Conservation (phyloP, 2,797 vertebrate genomes). For the Eleutherodactylus coqui region DNA sequence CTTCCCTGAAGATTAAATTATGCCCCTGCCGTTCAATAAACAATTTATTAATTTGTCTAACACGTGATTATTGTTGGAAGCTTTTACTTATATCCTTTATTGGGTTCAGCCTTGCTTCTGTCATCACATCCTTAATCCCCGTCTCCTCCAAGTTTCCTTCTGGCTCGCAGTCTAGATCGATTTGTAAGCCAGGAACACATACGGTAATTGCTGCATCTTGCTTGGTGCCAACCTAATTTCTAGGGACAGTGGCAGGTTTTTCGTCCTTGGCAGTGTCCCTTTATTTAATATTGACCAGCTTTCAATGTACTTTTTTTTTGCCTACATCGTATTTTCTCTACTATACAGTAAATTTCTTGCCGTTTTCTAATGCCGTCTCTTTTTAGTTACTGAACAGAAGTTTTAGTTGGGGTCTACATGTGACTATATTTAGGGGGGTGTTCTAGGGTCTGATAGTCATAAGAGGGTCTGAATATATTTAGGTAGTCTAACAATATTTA, state of each 20-base stretch:
- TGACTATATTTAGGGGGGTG: no score
- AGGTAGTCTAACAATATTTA: no score
- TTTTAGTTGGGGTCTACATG: no score
- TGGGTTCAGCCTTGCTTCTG: conserved; percentile 39
- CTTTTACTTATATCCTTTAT: conserved; percentile 52
- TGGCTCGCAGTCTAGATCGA: conserved; percentile 24
- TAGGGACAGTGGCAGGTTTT: conserved; percentile 21
- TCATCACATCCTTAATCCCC: conserved; percentile 29
- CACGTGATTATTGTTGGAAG: conserved; percentile 39
- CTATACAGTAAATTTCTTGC: background rate
- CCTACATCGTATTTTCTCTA: background rate
- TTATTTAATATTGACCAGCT: conserved; percentile 9
- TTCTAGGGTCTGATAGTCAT: no score
- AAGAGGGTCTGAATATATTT: no score
- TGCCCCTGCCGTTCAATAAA: conserved; percentile 58
- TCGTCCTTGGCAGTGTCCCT: conserved; percentile 7
- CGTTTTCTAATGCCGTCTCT: background rate
- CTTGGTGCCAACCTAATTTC: conserved; percentile 14
- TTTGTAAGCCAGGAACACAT: conserved; percentile 5
- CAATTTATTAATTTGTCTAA: conserved; percentile 61
- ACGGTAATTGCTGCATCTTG: conserved; percentile 22
- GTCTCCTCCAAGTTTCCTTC: conserved; percentile 21
- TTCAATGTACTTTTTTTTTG: background rate
- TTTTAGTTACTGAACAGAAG: no score
- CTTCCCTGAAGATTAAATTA: conserved; percentile 61